Conservation (phyloP, 2,113 vertebrate genomes). For the Corvus cornix region DNA sequence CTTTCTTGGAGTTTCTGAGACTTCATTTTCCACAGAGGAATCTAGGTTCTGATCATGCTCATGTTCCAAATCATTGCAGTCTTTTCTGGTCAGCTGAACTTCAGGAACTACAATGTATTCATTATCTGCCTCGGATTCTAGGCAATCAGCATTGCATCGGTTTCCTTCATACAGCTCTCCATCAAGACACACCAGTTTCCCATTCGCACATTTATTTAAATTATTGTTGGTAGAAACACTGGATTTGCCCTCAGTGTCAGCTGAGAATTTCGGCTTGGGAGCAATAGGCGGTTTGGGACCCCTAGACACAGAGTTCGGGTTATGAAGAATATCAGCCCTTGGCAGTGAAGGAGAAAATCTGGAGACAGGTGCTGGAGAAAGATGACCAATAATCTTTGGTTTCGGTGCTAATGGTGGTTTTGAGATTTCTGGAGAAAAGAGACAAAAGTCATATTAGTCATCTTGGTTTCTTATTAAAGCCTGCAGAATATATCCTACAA, state of each 20-base stretch:
- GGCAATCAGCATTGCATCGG: slow-evolving; percentile 7
- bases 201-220: slow-evolving; percentile 80
- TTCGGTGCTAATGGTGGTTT: slow-evolving; percentile 89
- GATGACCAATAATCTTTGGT: slow-evolving; percentile 80
- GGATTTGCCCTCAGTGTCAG: slow-evolving; percentile 72
- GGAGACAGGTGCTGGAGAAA: slow-evolving; percentile 70
- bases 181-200: slow-evolving; percentile 74
- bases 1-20: not conserved
- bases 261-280: slow-evolving; percentile 85
- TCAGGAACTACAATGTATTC: slow-evolving; percentile 63
- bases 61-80: slow-evolving; percentile 39
- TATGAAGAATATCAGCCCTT: slow-evolving; percentile 70
- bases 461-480: not conserved
- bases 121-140: slow-evolving; percentile 55
- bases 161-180: slow-evolving; percentile 65
- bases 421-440: slow-evolving; percentile 83
- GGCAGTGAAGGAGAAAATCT: slow-evolving; percentile 84
- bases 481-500: not conserved
- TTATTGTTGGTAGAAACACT: slow-evolving; percentile 62
- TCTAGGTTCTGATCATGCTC: slow-evolving; percentile 22
- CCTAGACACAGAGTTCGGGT: slow-evolving; percentile 73
- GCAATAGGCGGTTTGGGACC: slow-evolving; percentile 89
- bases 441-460: slow-evolving; percentile 54
- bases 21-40: slow-evolving; percentile 6
- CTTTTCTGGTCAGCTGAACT: slow-evolving; percentile 39